phyloP scores from a whole-genome alignment of 2,888 invertebrate genomes.

The Dynastes maya region DNA sequence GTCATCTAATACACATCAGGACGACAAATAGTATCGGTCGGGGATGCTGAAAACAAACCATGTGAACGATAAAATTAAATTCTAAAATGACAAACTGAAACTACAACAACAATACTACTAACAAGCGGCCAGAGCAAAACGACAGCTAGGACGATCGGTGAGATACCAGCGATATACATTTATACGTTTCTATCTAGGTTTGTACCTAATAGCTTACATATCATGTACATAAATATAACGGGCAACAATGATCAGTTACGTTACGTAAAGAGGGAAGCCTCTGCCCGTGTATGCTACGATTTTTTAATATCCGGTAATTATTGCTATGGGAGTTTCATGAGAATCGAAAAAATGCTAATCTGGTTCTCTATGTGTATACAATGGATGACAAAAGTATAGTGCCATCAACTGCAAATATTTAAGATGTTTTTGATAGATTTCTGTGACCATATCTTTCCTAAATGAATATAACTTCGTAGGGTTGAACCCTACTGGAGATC shows the following conservation, averaged over 20 bases:
- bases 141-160: background rate
- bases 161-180: background rate
- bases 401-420: too few relatives aligned
- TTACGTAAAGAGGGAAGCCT: conserved; percentile 25
- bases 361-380: background rate
- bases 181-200: background rate
- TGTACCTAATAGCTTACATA: background rate
- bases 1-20: background rate
- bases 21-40: background rate
- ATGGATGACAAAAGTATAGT: too few relatives aligned
- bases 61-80: conserved; percentile 37
- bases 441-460: too few relatives aligned
- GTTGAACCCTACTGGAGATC: too few relatives aligned
- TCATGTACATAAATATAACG: background rate
- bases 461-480: too few relatives aligned
- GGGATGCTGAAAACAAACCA: background rate
- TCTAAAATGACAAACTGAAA: conserved; percentile 12
- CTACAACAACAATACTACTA: background rate
- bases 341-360: conserved; percentile 21
- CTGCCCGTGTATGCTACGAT: conserved; percentile 28
- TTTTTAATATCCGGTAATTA: conserved; percentile 48
- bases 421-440: too few relatives aligned
- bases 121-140: background rate
- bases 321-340: conserved; percentile 35
- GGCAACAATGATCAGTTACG: background rate